These are phyloP conservation scores for Corythornis vintsioides DNA, from an alignment of 2,113 vertebrate species.

Conservation along the genomic window DNA sequence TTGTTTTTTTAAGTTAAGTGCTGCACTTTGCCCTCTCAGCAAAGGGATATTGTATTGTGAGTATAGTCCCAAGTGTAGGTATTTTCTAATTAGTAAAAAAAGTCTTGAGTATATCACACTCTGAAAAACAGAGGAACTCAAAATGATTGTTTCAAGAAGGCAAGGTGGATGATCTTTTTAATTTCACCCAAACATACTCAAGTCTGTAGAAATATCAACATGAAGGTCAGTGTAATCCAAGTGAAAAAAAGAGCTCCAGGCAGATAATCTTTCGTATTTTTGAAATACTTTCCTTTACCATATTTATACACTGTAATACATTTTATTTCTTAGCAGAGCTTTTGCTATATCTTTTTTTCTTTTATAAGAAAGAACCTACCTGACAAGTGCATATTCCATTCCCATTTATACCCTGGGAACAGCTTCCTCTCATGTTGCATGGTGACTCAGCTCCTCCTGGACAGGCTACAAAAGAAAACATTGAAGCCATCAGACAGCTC, in stretches of 20 bases:
- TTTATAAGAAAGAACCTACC: constrained; percentile 65
- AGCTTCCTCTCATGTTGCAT: constrained; percentile 81
- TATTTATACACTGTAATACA: no score
- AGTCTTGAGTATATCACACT: neutral
- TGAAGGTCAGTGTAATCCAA: neutral
- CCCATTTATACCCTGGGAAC: constrained; percentile 84
- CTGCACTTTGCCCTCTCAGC: rapidly evolving
- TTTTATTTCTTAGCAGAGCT: neutral
- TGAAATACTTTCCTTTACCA: neutral
- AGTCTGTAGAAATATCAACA: neutral
- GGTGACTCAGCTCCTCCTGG: constrained; percentile 78
- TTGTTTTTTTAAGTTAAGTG: neutral
- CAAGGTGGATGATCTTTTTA: neutral
- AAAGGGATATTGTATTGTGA: neutral
- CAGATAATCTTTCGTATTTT: neutral
- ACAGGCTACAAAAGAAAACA: constrained; percentile 77
- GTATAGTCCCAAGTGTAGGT: neutral
- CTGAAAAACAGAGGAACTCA: neutral
- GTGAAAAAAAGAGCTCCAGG: neutral
- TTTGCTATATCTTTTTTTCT: rapidly evolving
- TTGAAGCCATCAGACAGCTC: neutral
- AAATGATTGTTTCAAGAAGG: neutral
- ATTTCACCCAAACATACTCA: neutral
- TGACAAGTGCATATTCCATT: constrained; percentile 86
- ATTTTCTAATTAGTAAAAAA: neutral